phyloP scores from a whole-genome alignment of 1,140 invertebrate genomes.

The Tetranychus cinnabarinus region DNA sequence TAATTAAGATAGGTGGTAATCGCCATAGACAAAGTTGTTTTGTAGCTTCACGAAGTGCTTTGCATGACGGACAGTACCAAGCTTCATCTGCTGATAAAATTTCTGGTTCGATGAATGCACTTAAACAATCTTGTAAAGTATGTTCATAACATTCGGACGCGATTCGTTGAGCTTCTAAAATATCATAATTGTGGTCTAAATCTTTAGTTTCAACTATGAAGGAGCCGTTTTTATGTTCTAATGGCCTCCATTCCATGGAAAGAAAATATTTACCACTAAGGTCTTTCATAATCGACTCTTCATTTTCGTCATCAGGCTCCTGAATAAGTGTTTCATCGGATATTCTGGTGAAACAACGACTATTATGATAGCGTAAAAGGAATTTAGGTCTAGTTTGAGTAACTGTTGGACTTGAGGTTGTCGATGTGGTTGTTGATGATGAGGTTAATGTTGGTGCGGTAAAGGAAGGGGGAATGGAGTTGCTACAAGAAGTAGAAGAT shows the following conservation, averaged over 20 bases:
- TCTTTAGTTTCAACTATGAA: slow-evolving; percentile 22
- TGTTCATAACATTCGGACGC: slow-evolving; percentile 12
- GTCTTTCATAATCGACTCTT: not conserved
- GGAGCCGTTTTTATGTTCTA: slow-evolving; percentile 13
- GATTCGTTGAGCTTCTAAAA: not conserved
- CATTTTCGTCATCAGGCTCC: not conserved
- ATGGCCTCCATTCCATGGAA: not conserved
- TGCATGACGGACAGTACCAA: slow-evolving; percentile 25
- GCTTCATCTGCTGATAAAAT: slow-evolving; percentile 26
- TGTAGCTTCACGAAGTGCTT: slow-evolving; percentile 23
- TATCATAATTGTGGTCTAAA: not conserved
- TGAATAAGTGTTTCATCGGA: not conserved
- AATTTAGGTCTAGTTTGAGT: not conserved
- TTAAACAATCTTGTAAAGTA: slow-evolving; percentile 26
- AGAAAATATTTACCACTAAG: not conserved
- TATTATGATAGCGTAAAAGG: slow-evolving; percentile 1
- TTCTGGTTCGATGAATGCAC: slow-evolving; percentile 30
- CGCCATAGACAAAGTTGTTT: slow-evolving; percentile 25
- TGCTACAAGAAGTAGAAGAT: not conserved
- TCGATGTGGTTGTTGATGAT: not conserved
- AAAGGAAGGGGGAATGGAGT: no score
- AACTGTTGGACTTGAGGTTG: not conserved
- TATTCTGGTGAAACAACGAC: not conserved
- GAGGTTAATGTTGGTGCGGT: no score
- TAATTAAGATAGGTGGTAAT: slow-evolving; percentile 23